Conservation (phyloP, 1,140 invertebrate genomes). For the Danaus melanippus region DNA sequence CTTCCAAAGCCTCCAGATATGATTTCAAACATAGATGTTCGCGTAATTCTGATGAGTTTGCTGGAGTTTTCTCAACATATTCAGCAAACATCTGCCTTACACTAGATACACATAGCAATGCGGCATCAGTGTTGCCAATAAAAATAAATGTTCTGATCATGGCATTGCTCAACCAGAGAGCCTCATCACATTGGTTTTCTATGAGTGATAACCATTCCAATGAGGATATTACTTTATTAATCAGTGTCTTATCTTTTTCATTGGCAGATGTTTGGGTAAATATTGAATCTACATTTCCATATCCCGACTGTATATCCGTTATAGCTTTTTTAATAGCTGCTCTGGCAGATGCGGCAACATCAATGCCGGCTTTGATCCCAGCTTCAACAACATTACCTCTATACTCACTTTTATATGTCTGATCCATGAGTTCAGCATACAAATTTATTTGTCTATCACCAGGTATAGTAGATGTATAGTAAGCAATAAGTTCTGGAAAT, state of each 20-base stretch:
- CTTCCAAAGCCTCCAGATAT: constrained; percentile 87
- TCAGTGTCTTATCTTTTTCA: constrained; percentile 75
- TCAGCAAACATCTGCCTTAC: constrained; percentile 61
- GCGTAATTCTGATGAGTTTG: constrained; percentile 75
- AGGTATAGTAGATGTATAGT: constrained; percentile 86
- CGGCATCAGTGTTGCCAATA: constrained; percentile 65
- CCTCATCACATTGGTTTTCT: constrained; percentile 82
- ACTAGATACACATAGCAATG: constrained; percentile 72
- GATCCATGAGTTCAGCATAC: constrained; percentile 86
- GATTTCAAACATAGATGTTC: constrained; percentile 86
- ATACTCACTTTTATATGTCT: constrained; percentile 77
- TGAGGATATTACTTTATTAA: constrained; percentile 79
- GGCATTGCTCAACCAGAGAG: constrained; percentile 90
- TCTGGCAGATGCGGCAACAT: constrained; percentile 87
- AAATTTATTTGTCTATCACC: constrained; percentile 79
- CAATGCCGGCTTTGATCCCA: constrained; percentile 77
- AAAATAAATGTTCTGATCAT: constrained; percentile 85
- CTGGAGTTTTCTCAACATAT: constrained; percentile 44
- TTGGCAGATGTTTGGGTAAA: constrained; percentile 50
- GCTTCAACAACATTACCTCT: constrained; percentile 65
- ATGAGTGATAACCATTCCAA: constrained; percentile 92
- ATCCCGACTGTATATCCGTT: constrained; percentile 57
- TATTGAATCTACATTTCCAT: constrained; percentile 54
- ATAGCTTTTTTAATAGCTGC: constrained; percentile 86
- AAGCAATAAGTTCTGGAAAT: constrained; percentile 83